Evolutionary conservation across 2,797 vertebrate genomes (phyloP), one percentile per base, ranked within the genome.

Genomic region (Botia kubotai): DNA sequence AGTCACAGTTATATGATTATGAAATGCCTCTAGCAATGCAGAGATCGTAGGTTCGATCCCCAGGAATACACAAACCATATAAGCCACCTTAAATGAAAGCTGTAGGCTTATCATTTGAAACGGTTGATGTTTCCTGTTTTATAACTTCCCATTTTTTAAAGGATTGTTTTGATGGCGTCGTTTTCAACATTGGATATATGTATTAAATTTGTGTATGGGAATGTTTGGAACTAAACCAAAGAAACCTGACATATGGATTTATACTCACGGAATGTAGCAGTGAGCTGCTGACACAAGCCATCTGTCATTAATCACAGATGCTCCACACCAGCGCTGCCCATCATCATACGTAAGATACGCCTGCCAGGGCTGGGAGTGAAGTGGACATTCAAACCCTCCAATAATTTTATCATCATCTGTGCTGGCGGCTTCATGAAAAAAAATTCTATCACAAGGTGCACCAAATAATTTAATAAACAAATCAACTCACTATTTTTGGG

Each of bases 341-440:
- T 87, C 77, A 6, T 81, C 83, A 0, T 88, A 88, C 11, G 90
- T 90, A 6, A 91, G 89, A 48, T 91, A 92, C 73, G 91, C 87
- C 83, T 87, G 85, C 83, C 90, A 88, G 67, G 91, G 81, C 88
- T 91, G 83, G 0, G 88, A 87, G 73, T 92, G 23, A 26, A 80
- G 50, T 0, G 6, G 8, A 73, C 91, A 91, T 80, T 93, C 90
- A 80, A 85, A 88, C 29, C 92, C 92, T 62, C 93, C 91, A 39
- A 93, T 91, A 33, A 93, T 93, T 85, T 92, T 92, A 82, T 93
- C 89, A 14, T 92, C 90, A 0, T 89, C 89, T 0, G 91, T 89
- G 80, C 36, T 70, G 83, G 75, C 70, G 62, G 58, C 77, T 79
- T 72, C 4, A 72, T 10, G 19, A 63, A 33, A 17, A 39, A 5